These are phyloP conservation scores for Coronaproctus castanopsis DNA, from an alignment of 2,888 invertebrate species.

Conservation along the genomic window DNA sequence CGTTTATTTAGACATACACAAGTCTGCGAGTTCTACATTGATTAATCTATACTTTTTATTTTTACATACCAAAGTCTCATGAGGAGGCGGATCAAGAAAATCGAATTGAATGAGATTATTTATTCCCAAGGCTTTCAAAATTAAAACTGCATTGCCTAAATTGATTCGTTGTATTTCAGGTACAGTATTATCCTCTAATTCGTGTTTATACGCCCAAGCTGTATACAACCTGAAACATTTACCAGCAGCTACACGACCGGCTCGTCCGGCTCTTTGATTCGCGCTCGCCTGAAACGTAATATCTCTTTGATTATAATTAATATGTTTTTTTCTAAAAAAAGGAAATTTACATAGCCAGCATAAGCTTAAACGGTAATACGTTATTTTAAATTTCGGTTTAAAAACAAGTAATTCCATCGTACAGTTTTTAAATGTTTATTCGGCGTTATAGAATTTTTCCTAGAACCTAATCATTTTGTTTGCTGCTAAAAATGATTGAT, in stretches of 20 bases:
- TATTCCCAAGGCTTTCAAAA: constrained; percentile 89
- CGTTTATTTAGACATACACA: too few species aligned
- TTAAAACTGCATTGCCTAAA: constrained; percentile 80
- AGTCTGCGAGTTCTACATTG: too few species aligned
- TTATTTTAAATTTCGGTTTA: background rate
- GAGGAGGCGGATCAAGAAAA: constrained; percentile 93
- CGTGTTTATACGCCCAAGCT: constrained; percentile 95
- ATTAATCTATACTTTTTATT: too few species aligned
- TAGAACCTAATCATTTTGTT: too few species aligned
- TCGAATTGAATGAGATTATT: constrained; percentile 96
- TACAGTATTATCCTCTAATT: constrained; percentile 91
- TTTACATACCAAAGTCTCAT: constrained; percentile 49
- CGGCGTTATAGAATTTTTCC: too few species aligned
- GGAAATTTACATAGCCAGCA: background rate
- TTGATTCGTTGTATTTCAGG: constrained; percentile 98
- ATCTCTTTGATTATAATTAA: background rate
- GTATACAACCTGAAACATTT: constrained; percentile 97
- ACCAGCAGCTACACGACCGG: constrained; percentile 87
- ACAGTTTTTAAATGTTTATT: too few species aligned
- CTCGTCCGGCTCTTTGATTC: constrained; percentile 89
- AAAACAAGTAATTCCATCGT: too few species aligned
- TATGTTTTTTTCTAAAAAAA: background rate
- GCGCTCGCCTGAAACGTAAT: constrained; percentile 57
- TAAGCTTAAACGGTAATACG: too few species aligned
- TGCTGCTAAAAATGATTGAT: too few species aligned